Evolutionary conservation across 2,888 invertebrate species (phyloP), one percentile per base, ranked within the genome.

Genomic region (Drosophila colorata): DNA sequence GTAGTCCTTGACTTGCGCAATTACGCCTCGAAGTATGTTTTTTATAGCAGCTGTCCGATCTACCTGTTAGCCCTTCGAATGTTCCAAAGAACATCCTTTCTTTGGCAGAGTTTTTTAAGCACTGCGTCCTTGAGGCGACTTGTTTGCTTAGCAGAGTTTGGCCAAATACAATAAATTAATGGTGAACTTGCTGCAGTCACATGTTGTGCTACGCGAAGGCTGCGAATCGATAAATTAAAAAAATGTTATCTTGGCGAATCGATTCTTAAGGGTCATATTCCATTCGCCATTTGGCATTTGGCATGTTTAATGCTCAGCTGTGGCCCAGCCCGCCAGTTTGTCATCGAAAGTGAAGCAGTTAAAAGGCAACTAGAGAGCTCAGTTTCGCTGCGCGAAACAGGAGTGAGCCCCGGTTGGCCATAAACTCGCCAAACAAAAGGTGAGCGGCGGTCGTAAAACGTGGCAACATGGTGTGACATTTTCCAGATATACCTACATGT

Each of bases 401-500:
- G 61, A 68, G 67, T 63, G 72, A 69, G 78, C 47, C 44, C 56
- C 58, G 61, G 44, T 55, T 65, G 72, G 76, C 66, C 82, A 87
- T 86, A 86, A 86, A 86, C 58, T 76, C 61, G 55, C 47, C 68
- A 60, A 78, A 86, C 87, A 86, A 86, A 88, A 86, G 88, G 84
- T 83, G 78, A 76, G 69, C 76, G 80, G 67, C 69, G 53, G 69
- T 78, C 84, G 74, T 88, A 87, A 88, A 88, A 88, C 80, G 78
- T 74, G 86, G 70, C 83, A 88, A 86, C 88, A 80, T 80, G 87
- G 87, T 84, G 86, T 75, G 87, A 86, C 84, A 81, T 79, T 86
- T 79, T 73, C 63, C 60, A 66, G 65, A 74, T 70, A 75, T 51
- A 43, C 20, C 14, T 6, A 13, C 9, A 18, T 4, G 35, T 20